Base-by-base conservation (phyloP, 2,797 vertebrate species). In the Kryptolebias ocellatus region DNA sequence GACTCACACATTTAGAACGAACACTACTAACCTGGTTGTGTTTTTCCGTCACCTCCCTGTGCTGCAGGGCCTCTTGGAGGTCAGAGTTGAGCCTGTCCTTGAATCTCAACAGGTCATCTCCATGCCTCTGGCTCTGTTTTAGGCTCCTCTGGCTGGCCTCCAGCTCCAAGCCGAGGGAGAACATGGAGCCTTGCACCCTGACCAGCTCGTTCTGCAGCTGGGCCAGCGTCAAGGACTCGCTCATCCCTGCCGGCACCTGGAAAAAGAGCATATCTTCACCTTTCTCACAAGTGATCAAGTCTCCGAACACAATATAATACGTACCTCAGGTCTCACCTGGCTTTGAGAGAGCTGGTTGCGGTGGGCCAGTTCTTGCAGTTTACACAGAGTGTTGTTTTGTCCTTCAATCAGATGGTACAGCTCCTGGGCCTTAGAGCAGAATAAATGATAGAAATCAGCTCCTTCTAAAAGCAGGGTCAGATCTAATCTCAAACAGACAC, bases 91-190 rank as follows among this genome's bases (percentile, higher is more conserved):
- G 90, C 37, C 96, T 92, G 39, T 95, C 94, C 51, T 91, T 76
- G 24, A 93, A 86, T 28, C 86, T 87, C 34, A 46, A 88, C 78
- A 95, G 91, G 73, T 98, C 95, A 0, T 92, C 84, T 51, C 95
- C 90, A 20, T 95, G 94, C 69, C 92, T 93, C 59, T 96, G 96
- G 62, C 92, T 96, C 82, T 95, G 95, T 28, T 85, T 86, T 10
- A 95, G 83, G 67, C 85, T 88, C 74, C 95, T 92, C 86, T 95
- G 95, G 67, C 94, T 92, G 64, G 92, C 93, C 87, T 95, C 96
- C 49, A 97, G 88, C 87, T 98, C 95, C 80, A 98, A 92, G 59
- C 96, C 96, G 34, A 94, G 94, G 64, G 92, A 94, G 91, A 98
- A 98, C 57, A 98, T 89, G 0, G 92, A 90, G 46, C 95, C 96